Percentiles rank a stretch among this genome's conserved stretches.
These are phyloP conservation scores for Porites australiensis DNA, from an alignment of 64 coral and sea anemone species.

Conservation along the genomic window DNA sequence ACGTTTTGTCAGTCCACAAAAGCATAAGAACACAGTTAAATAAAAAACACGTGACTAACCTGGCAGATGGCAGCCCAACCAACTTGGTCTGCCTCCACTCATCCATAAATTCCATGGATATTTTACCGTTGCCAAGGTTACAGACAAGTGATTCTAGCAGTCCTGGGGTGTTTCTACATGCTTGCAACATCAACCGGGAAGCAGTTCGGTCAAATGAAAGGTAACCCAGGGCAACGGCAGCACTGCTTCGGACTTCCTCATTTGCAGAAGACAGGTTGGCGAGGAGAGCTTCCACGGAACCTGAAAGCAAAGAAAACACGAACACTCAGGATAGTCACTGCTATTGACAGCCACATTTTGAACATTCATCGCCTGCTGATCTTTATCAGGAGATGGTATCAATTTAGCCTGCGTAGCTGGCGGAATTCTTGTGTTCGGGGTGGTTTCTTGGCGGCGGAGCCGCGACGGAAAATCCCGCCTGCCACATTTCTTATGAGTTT, in stretches of 20 bases:
- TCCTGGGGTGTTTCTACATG: slow-evolving; percentile 94
- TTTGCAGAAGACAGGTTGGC: slow-evolving; percentile 80
- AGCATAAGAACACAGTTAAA: neutral
- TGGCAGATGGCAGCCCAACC: slow-evolving; percentile 92
- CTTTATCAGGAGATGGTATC: too few relatives aligned
- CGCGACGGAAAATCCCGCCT: too few relatives aligned
- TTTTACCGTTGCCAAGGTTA: slow-evolving; percentile 91
- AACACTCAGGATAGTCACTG: too few relatives aligned
- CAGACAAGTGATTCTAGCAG: slow-evolving; percentile 70
- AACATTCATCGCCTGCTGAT: too few relatives aligned
- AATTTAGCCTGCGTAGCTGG: too few relatives aligned
- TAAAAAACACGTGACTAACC: slow-evolving; percentile 33
- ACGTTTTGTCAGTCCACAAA: too few relatives aligned
- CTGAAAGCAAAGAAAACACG: slow-evolving; percentile 3
- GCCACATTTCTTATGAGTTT: too few relatives aligned
- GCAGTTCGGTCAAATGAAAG: slow-evolving; percentile 93
- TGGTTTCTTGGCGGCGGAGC: too few relatives aligned
- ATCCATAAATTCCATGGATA: slow-evolving; percentile 96
- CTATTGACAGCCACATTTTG: too few relatives aligned
- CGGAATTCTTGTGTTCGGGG: too few relatives aligned
- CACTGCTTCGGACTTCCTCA: slow-evolving; percentile 91
- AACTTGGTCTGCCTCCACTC: slow-evolving; percentile 87
- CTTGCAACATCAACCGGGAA: slow-evolving; percentile 88
- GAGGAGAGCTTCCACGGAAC: slow-evolving; percentile 83
- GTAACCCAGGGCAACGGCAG: slow-evolving; percentile 95